Evolutionary conservation across 2,797 vertebrate genomes (phyloP).

Genomic region (Lagorchestes hirsutus): DNA sequence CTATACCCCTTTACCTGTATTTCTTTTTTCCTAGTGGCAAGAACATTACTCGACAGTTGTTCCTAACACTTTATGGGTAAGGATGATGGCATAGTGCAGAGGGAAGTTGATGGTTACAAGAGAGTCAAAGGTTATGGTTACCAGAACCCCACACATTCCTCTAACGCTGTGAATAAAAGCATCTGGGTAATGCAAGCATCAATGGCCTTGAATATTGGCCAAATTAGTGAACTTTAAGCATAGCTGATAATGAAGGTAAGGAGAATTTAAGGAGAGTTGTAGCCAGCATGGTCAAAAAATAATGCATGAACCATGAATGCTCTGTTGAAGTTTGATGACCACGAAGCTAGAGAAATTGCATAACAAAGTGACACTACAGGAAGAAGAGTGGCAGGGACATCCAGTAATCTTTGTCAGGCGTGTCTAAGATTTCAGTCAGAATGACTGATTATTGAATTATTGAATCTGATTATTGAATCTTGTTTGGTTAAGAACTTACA

Average conservation of each 20-base stretch:
- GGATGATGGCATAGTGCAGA: conserved; percentile 71
- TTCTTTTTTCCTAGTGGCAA: too few species aligned
- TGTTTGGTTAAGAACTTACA: conserved; percentile 24
- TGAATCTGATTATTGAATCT: background rate
- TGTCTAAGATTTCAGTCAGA: conserved; percentile 32
- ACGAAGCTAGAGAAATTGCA: conserved; percentile 23
- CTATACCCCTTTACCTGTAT: too few species aligned
- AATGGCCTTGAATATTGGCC: conserved; percentile 45
- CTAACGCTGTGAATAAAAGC: conserved; percentile 74
- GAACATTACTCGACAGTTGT: too few species aligned
- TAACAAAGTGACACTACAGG: background rate
- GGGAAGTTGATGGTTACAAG: conserved; percentile 81
- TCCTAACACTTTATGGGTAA: too few species aligned
- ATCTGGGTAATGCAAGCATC: conserved; percentile 78
- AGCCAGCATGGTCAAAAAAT: conserved; percentile 81
- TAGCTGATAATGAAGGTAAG: conserved; percentile 77
- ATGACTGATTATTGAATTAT: background rate
- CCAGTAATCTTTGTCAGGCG: conserved; percentile 43
- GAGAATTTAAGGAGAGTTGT: conserved; percentile 79
- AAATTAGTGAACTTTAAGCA: conserved; percentile 75
- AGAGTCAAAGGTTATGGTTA: conserved; percentile 76
- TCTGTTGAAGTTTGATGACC: conserved; percentile 67
- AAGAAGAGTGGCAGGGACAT: conserved; percentile 24
- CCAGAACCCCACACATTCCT: conserved; percentile 65
- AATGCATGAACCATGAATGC: conserved; percentile 79